Conservation (phyloP, 2,113 vertebrate genomes). For the Nansenia antarctica region DNA sequence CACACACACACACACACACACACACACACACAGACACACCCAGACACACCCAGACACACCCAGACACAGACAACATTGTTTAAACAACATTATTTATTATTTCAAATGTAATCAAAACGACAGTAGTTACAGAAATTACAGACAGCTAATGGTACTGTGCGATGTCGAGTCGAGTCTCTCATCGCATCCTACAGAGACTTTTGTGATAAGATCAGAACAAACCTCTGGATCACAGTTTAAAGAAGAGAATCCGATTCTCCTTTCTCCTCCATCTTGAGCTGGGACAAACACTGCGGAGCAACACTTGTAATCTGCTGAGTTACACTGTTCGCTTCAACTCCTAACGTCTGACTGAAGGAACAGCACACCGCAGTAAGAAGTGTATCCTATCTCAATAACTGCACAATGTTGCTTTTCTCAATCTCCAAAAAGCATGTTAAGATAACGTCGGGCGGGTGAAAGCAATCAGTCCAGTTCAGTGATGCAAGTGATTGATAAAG, state of each 20-base stretch:
- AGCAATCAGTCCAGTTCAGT: constrained; percentile 46
- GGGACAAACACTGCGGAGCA: constrained; percentile 12
- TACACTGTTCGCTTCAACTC: constrained; percentile 17
- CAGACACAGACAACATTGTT: constrained; percentile 30
- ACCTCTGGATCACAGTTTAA: constrained; percentile 37
- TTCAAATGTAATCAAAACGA: constrained; percentile 77
- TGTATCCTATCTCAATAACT: constrained; percentile 38
- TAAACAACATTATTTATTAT: constrained; percentile 73
- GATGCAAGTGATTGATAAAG: constrained; percentile 37
- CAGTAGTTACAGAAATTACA: constrained; percentile 75
- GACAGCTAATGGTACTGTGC: constrained; percentile 61
- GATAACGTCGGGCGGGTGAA: constrained; percentile 36
- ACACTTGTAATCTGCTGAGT: constrained; percentile 9
- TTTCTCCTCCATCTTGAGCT: constrained; percentile 24
- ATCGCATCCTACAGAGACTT: constrained; percentile 39
- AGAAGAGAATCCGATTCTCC: constrained; percentile 18
- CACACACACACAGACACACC: no score
- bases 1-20: no score
- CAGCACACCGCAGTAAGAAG: constrained; percentile 23
- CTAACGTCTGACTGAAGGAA: constrained; percentile 15
- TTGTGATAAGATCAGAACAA: constrained; percentile 38
- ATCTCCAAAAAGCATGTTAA: constrained; percentile 32
- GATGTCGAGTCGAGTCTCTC: constrained; percentile 46
- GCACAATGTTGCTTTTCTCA: constrained; percentile 31
- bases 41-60: no score